Evolutionary conservation across 2,888 invertebrate species (phyloP), one percentile per base, ranked within the genome.

Genomic region (Leptogaster cylindrica): DNA sequence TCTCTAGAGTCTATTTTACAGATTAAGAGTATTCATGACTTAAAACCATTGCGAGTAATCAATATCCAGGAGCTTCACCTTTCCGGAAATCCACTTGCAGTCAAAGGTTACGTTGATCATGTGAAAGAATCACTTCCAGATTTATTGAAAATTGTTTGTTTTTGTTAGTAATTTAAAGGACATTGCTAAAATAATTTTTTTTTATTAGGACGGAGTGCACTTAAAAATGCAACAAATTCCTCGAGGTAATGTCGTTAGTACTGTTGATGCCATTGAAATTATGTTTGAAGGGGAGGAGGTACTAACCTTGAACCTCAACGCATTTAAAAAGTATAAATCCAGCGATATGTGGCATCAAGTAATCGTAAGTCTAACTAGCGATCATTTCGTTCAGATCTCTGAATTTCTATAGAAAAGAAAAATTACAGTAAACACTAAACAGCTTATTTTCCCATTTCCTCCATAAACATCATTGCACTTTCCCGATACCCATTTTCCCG

Each of bases 331-430:
- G 48, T 71, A 66, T 25, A 58, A 31, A 16, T 50, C 18, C 2
- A 69, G 68, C 31, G 65, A 71, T 2, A 68, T 64, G 58, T 72
- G 72, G 72, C 69, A 69, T 69, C 69, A 70, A 46, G 65, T 72
- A 2, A 18, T 69, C 7, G 70, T 70, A 51, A 67, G 69, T 50
- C 10, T 2, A 44, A n/a, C n/a, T 16, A 6, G 14, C 1, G 8
- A 14, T 6, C 2, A 7, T 20, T 51, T 52, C 18, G 2, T 10
- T n/a, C 20, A 18, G 31, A 25, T 44, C 10, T n/a, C 6, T 7
- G 10, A 16, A n/a, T n/a, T n/a, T n/a, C n/a, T n/a, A n/a, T n/a
- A n/a, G n/a, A n/a, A n/a, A n/a, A n/a, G n/a, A n/a, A n/a, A n/a
- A n/a, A n/a, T n/a, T n/a, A n/a, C n/a, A n/a, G n/a, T n/a, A n/a